phyloP scores from a whole-genome alignment of 2,888 invertebrate species.

The Megaustenia siamemsis region DNA sequence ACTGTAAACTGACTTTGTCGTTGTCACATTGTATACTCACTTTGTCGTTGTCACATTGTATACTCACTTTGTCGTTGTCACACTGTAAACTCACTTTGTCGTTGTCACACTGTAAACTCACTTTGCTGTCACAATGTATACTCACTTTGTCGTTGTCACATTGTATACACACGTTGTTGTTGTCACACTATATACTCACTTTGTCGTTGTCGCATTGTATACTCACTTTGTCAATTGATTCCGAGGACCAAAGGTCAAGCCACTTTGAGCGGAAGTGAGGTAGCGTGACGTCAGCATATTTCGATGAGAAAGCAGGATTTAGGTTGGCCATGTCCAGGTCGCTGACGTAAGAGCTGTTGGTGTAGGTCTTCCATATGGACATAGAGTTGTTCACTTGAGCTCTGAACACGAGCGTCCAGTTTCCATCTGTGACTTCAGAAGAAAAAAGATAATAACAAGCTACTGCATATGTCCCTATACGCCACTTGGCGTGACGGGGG shows the following conservation, averaged over 20 bases:
- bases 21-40: too few species aligned
- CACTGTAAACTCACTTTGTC: too few species aligned
- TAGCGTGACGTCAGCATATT: neutral
- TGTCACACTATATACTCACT: too few species aligned
- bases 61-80: too few species aligned
- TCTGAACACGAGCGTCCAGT: conserved; percentile 55
- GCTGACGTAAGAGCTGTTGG: neutral
- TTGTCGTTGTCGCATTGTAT: neutral
- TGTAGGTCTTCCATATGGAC: conserved; percentile 3
- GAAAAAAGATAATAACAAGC: neutral
- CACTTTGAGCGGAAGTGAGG: conserved; percentile 52
- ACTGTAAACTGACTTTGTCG: too few species aligned
- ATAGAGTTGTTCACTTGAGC: conserved; percentile 39
- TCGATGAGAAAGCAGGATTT: conserved; percentile 30
- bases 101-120: too few species aligned
- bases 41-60: too few species aligned
- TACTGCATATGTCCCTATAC: too few species aligned
- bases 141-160: too few species aligned
- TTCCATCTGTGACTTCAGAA: conserved; percentile 53
- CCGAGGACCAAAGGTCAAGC: conserved; percentile 46
- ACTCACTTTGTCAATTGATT: conserved; percentile 14
- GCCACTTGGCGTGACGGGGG: too few species aligned
- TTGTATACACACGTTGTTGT: too few species aligned
- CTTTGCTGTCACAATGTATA: too few species aligned
- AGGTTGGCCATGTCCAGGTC: conserved; percentile 40